Conservation (phyloP, 2,888 invertebrate species). For the Apamea sordens region DNA sequence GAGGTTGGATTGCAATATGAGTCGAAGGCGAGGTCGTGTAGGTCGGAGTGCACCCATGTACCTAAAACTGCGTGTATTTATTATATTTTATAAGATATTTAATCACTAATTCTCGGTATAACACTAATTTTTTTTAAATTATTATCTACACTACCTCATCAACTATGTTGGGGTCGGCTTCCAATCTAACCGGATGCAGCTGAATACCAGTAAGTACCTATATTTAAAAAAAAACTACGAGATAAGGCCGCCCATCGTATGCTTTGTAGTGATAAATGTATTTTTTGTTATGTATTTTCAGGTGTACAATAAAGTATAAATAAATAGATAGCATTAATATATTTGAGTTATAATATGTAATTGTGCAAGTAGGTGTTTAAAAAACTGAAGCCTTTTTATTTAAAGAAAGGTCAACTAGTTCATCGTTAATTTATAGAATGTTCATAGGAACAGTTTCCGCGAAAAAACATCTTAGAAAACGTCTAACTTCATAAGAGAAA, state of each 20-base stretch:
- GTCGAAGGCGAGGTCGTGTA: neutral
- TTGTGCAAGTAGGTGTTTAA: neutral
- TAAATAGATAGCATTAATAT: too few species aligned
- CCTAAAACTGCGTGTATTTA: neutral
- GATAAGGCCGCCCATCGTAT: too few species aligned
- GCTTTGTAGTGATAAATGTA: too few species aligned
- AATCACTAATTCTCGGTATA: neutral
- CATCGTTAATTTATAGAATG: neutral
- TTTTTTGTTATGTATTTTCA: too few species aligned
- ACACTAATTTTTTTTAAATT: neutral
- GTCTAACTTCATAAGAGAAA: neutral
- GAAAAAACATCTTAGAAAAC: neutral
- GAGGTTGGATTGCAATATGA: neutral
- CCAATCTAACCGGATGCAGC: too few species aligned
- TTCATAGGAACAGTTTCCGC: neutral
- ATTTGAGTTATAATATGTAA: neutral
- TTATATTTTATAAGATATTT: neutral
- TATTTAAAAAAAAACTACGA: neutral
- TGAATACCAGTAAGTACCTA: too few species aligned
- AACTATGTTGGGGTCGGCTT: too few species aligned
- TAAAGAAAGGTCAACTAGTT: neutral
- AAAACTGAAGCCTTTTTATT: neutral
- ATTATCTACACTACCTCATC: neutral
- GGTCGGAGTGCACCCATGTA: too few species aligned
- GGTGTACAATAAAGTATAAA: too few species aligned